phyloP scores from a whole-genome alignment of 2,113 vertebrate species.

The Hippocampus zosterae region DNA sequence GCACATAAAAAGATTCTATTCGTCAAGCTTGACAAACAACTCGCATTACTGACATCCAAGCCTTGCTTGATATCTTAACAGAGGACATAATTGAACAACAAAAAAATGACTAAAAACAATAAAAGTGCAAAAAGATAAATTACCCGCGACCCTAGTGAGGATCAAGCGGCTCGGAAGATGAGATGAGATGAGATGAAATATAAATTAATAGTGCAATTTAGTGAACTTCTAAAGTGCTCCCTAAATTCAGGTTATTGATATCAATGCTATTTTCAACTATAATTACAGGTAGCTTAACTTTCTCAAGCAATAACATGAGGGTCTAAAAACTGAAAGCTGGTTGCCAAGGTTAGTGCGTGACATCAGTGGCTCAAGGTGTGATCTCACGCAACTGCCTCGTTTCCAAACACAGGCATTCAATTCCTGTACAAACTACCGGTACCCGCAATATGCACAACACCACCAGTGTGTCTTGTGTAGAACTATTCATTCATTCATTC shows the following conservation, averaged over 20 bases:
- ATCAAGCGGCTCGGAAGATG: too few species aligned
- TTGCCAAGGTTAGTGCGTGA: background rate
- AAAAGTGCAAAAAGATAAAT: background rate
- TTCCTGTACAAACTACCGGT: background rate
- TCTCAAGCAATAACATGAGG: background rate
- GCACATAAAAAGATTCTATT: background rate
- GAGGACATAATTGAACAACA: too few species aligned
- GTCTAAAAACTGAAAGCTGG: background rate
- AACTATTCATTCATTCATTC: too few species aligned
- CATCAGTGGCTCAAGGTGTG: background rate
- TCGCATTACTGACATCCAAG: too few species aligned
- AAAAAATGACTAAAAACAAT: too few species aligned
- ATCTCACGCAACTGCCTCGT: background rate
- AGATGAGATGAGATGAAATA: too few species aligned
- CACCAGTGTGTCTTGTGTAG: conserved; percentile 4
- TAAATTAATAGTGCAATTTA: background rate
- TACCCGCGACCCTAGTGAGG: too few species aligned
- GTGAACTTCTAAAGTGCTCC: background rate
- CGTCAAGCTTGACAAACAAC: background rate
- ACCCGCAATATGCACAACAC: background rate
- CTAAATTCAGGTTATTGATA: background rate
- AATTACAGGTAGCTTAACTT: background rate
- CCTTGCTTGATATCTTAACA: too few species aligned
- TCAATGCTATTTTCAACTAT: background rate
- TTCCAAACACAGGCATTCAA: background rate